A percentile compares a stretch with the other conserved stretches of the same genome.
These are phyloP conservation scores for Phainopepla nitens DNA, from an alignment of 2,113 vertebrate genomes.

Conservation along the genomic window DNA sequence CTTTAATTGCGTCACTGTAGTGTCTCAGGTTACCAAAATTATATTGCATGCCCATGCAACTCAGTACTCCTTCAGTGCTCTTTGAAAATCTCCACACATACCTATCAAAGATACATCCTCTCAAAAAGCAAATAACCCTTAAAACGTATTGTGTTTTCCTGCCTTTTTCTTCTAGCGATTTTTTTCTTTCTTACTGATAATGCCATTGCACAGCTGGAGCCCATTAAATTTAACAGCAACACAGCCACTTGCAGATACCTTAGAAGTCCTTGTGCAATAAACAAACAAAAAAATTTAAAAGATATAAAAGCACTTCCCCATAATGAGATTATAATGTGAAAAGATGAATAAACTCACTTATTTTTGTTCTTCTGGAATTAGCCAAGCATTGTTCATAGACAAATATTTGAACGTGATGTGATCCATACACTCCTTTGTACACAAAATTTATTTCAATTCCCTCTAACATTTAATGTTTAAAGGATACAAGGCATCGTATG, in stretches of 20 bases:
- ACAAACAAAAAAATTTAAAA: neutral
- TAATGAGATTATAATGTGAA: conserved; percentile 37
- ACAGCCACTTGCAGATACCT: neutral
- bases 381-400: neutral
- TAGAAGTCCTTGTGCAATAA: neutral
- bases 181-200: neutral
- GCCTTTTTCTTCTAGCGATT: neutral
- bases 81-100: neutral
- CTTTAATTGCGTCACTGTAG: fast-evolving
- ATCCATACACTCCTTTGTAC: neutral
- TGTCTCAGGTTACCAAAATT: neutral
- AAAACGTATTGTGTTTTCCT: neutral
- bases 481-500: neutral
- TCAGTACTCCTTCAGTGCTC: neutral
- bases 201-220: conserved; percentile 24
- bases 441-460: neutral
- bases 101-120: neutral
- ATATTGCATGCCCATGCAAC: neutral
- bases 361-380: conserved; percentile 10
- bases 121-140: neutral
- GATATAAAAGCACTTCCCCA: neutral
- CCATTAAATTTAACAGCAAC: conserved; percentile 38
- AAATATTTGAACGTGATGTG: neutral
- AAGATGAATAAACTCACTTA: conserved; percentile 8
- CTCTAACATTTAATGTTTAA: neutral